phyloP scores from a whole-genome alignment of 2,113 vertebrate genomes.

The Antennarius striatus region DNA sequence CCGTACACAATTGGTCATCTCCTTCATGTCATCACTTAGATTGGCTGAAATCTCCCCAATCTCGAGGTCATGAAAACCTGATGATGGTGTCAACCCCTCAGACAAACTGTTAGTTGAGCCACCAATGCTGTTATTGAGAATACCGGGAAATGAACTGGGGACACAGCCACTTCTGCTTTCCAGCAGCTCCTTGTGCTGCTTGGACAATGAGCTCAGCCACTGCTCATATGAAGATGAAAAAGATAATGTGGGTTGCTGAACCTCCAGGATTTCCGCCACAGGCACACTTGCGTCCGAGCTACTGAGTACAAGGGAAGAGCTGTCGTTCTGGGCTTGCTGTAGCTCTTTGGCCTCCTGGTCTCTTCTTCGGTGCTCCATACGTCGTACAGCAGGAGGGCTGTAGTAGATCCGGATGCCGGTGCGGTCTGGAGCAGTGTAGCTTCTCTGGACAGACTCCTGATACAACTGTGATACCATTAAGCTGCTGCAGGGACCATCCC shows the following conservation, averaged over 20 bases:
- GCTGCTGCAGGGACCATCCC: conserved; percentile 81
- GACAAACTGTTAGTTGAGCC: conserved; percentile 37
- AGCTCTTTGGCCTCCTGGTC: conserved; percentile 33
- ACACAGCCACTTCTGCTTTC: conserved; percentile 74
- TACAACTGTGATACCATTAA: conserved; percentile 74
- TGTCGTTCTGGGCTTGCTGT: conserved; percentile 34
- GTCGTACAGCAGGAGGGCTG: conserved; percentile 90
- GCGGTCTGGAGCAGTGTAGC: conserved; percentile 93
- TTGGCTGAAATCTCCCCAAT: conserved; percentile 88
- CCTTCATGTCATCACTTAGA: conserved; percentile 98
- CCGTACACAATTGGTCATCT: conserved; percentile 97
- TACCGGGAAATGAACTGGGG: conserved; percentile 22
- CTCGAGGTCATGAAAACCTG: conserved; percentile 85
- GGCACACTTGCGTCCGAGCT: neutral
- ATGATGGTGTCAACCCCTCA: conserved; percentile 61
- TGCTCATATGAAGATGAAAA: conserved; percentile 81
- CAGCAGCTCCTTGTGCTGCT: conserved; percentile 88
- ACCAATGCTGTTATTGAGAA: conserved; percentile 24
- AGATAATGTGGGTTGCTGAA: conserved; percentile 41
- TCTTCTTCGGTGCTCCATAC: conserved; percentile 74
- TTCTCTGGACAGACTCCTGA: conserved; percentile 88
- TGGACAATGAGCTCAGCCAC: conserved; percentile 94
- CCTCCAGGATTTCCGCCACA: neutral
- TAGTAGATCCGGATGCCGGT: conserved; percentile 97
- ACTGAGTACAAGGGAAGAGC: conserved; percentile 10